Evolutionary conservation across 2,113 vertebrate species (phyloP), one percentile per base, ranked within the genome.

Genomic region (Poecilia latipinna): DNA sequence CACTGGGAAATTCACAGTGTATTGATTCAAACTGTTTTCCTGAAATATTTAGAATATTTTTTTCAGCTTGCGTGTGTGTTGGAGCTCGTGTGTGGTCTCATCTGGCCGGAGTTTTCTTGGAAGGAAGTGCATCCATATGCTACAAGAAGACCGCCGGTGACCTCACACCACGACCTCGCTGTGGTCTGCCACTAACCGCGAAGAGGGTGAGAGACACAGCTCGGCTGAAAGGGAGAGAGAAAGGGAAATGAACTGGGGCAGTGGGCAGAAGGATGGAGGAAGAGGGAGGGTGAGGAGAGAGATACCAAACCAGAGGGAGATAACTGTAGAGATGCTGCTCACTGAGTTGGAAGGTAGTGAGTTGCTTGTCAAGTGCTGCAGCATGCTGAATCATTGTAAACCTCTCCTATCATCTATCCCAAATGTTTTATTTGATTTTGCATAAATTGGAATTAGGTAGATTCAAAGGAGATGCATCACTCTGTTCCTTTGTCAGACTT

Each of bases 71-170:
- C 60, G 68, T 54, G 44, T 26, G 26, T 70, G 70, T 44, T 75
- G 44, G 39, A 37, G 26, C 24, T 61, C 44, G 15, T 51, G 70
- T 60, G 51, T 79, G 86, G 78, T 86, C 87, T 93, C 86, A 84
- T 91, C 90, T 88, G 90, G 86, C 89, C 4, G 75, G 70, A 60
- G 48, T 74, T 83, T 91, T 88, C 92, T 91, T 93, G 91, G 92
- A 93, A 88, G 88, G 90, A 91, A 91, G 81, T 29, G 8, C 5
- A 77, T 91, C 91, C 92, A 92, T 93, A 93, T 93, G 92, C 77
- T 89, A 68, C 84, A 90, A 91, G 90, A 85, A 90, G 89, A 68
- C 85, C 68, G 88, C 85, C 81, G 44, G 88, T 88, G 90, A 91
- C 90, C 92, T 91, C 91, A 69, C 90, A 82, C 79, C 87, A 65